phyloP scores from a whole-genome alignment of 2,113 vertebrate genomes.

The Eolophus roseicapilla region DNA sequence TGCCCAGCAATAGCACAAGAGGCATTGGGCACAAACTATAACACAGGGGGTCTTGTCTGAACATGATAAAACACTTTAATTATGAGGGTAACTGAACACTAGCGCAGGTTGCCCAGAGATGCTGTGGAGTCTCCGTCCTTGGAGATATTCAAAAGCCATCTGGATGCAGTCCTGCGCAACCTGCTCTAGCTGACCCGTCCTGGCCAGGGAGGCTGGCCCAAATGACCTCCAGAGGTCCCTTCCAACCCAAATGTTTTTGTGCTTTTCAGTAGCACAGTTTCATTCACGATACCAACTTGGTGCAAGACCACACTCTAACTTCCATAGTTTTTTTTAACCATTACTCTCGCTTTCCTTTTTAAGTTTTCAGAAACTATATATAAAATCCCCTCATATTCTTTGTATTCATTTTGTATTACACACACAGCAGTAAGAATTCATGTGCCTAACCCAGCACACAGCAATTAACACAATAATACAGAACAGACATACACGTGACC shows the following conservation, averaged over 20 bases:
- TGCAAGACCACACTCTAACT: neutral
- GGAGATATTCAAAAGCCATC: neutral
- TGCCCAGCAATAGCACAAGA: neutral
- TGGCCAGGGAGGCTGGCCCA: neutral
- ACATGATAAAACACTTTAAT: neutral
- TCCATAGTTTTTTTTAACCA: neutral
- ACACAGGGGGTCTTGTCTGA: neutral
- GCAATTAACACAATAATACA: neutral
- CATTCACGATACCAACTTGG: neutral
- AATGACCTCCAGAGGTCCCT: neutral
- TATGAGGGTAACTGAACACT: neutral
- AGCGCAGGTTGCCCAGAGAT: neutral
- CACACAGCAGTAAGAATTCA: neutral
- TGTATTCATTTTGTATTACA: neutral
- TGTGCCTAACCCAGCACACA: neutral
- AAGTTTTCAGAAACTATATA: neutral
- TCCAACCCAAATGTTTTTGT: neutral
- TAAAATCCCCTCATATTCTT: neutral
- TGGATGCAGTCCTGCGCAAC: neutral
- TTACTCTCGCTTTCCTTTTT: neutral
- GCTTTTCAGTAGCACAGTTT: slow-evolving; percentile 4
- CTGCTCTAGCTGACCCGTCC: neutral
- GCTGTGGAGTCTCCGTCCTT: neutral
- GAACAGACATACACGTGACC: neutral
- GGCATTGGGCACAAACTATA: neutral